Percentiles rank a stretch among this genome's conserved stretches.
Evolutionary conservation across 23 tunicate genomes (phyloP).

Genomic region (Botrylloides violaceus): DNA sequence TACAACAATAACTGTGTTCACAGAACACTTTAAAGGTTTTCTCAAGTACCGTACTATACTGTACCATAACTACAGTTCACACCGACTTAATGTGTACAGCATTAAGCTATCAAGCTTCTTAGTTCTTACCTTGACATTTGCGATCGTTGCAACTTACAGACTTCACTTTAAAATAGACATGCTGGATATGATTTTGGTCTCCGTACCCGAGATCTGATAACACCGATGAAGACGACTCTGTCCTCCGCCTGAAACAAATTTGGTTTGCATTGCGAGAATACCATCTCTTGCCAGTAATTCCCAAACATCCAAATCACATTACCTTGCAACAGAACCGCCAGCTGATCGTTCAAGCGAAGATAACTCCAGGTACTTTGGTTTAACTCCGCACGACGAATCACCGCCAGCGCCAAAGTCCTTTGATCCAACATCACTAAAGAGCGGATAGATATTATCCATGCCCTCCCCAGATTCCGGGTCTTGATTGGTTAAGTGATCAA

Average conservation of each 20-base stretch:
- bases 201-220: slow-evolving; percentile 27
- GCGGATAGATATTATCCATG: slow-evolving; percentile 34
- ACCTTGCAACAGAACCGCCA: too few relatives aligned
- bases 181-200: neutral
- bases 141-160: neutral
- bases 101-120: too few relatives aligned
- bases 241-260: slow-evolving; percentile 11
- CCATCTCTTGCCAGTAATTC: too few relatives aligned
- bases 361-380: slow-evolving; percentile 3
- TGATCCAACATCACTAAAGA: slow-evolving; percentile 16
- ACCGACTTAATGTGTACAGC: too few relatives aligned
- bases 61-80: too few relatives aligned
- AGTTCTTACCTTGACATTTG: slow-evolving; percentile 31
- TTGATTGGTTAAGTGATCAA: neutral
- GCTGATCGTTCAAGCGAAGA: neutral
- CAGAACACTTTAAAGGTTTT: too few relatives aligned
- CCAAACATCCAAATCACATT: too few relatives aligned
- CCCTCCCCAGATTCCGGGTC: slow-evolving; percentile 56
- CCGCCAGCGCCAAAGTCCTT: slow-evolving; percentile 1
- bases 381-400: neutral
- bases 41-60: too few relatives aligned
- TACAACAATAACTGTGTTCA: too few relatives aligned
- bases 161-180: slow-evolving; percentile 3
- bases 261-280: too few relatives aligned
- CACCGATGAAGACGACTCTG: slow-evolving; percentile 23